Base-by-base conservation (phyloP, 2,797 vertebrate genomes). In the Muraenolepis orangiensis region DNA sequence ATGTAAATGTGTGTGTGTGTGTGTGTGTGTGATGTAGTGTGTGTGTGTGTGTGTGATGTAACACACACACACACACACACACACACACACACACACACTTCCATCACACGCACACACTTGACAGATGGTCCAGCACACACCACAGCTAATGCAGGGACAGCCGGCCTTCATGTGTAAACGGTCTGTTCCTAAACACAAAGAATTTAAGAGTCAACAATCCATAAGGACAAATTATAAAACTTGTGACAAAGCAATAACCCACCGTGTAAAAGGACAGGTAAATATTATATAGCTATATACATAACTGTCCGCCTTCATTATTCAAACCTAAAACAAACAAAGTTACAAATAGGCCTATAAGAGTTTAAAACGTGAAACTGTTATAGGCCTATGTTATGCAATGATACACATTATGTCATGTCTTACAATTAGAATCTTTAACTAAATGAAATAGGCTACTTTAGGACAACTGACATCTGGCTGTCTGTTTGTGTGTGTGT, bases 101-200 rank as follows among this genome's bases (percentile, higher is more conserved):
- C 3, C 57, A 12, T 64, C 20, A 26, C 57, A 46, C 57, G 11
- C 29, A 23, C 69, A 68, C 81, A n/a, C n/a, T n/a, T n/a, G 73
- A 82, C 82, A 81, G 82, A 83, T 86, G 71, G 73, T 77, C 78
- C 72, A 75, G 68, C 80, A 74, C 36, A 57, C 16, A 84, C 82
- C 72, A 81, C 70, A 57, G 78, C 66, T 78, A 76, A n/a, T 74
- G 77, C 74, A 77, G 78, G 76, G 81, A 67, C 81, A 73, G 75
- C 83, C 40, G 40, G 40, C 40, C 40, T 42, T 13, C 40, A 42
- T 71, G 72, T 31, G 28, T 76, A 28, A 69, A 80, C 61, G 80
- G 80, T 66, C 69, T 75, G 46, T 66, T 66, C 61, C 76, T 42
- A n/a, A n/a, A 80, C 74, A 83, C 85, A 86, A 87, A 82, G 72